phyloP scores from a whole-genome alignment of 2,797 vertebrate species.

The Melanotaenia maccullochi region DNA sequence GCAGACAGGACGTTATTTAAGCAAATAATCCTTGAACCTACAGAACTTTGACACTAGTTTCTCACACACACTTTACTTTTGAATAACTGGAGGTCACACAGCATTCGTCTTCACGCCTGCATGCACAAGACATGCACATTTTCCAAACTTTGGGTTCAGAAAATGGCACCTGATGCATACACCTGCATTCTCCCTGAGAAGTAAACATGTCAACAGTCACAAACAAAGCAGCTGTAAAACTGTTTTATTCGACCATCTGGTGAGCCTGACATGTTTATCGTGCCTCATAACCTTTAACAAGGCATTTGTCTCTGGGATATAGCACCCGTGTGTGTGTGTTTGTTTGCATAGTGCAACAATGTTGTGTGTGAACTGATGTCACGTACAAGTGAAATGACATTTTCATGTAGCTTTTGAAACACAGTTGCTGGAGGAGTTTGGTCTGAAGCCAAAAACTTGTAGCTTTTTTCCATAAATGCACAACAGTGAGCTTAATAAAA shows the following conservation, averaged over 20 bases:
- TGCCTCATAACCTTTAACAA: slow-evolving; percentile 52
- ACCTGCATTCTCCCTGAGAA: slow-evolving; percentile 18
- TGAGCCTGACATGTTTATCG: slow-evolving; percentile 66
- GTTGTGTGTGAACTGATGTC: slow-evolving; percentile 29
- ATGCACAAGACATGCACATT: slow-evolving; percentile 35
- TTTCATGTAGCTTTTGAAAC: slow-evolving; percentile 28
- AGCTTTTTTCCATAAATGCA: background rate
- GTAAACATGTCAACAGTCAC: slow-evolving; percentile 63
- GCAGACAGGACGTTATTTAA: background rate
- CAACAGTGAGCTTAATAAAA: background rate
- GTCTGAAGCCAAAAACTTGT: slow-evolving; percentile 19
- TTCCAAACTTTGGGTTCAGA: slow-evolving; percentile 22
- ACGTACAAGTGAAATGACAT: slow-evolving; percentile 29
- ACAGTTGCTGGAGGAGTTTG: background rate
- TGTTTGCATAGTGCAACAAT: background rate
- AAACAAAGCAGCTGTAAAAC: slow-evolving; percentile 60
- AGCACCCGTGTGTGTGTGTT: slow-evolving; percentile 11
- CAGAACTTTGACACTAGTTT: slow-evolving; percentile 3
- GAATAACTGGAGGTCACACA: slow-evolving; percentile 33
- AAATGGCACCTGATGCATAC: slow-evolving; percentile 36
- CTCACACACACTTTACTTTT: slow-evolving; percentile 5
- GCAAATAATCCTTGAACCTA: background rate
- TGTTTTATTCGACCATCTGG: slow-evolving; percentile 72
- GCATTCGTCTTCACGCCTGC: slow-evolving; percentile 37
- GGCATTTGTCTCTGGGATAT: slow-evolving; percentile 42